Percentiles rank a stretch among this genome's conserved stretches.
phyloP scores from a whole-genome alignment of 2,113 vertebrate species.

The Coracopsis vasa region DNA sequence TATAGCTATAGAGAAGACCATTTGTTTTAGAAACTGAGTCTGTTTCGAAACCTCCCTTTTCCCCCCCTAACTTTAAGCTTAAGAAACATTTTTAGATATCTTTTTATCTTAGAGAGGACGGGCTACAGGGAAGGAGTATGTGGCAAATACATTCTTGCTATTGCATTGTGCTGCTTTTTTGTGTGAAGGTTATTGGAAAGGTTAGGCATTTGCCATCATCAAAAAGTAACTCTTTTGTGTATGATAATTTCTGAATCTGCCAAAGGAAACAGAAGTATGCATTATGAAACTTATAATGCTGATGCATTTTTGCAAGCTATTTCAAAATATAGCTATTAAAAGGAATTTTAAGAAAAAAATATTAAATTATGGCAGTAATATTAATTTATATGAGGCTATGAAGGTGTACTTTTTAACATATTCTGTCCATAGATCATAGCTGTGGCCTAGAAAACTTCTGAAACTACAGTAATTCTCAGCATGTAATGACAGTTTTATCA shows the following conservation, averaged over 20 bases:
- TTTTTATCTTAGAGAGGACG: background rate
- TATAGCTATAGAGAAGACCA: background rate
- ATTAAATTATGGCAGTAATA: background rate
- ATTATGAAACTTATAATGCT: background rate
- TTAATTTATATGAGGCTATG: background rate
- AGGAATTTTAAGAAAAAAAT: background rate
- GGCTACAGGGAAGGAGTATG: background rate
- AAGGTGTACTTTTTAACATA: background rate
- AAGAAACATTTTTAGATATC: background rate
- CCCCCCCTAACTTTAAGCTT: background rate
- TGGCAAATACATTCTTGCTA: background rate
- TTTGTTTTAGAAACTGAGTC: background rate
- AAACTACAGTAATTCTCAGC: background rate
- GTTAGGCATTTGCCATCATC: background rate
- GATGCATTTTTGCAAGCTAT: background rate
- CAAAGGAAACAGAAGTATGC: background rate
- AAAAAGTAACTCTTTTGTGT: background rate
- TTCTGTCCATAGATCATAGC: background rate
- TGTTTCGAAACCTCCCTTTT: background rate
- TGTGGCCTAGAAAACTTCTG: background rate
- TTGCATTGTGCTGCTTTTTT: background rate
- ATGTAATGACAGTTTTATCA: background rate
- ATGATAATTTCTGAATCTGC: background rate
- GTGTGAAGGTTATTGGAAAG: background rate
- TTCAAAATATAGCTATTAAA: background rate